These are phyloP conservation scores for Pachypanchax playfairii DNA, from an alignment of 2,113 vertebrate species.

Conservation along the genomic window DNA sequence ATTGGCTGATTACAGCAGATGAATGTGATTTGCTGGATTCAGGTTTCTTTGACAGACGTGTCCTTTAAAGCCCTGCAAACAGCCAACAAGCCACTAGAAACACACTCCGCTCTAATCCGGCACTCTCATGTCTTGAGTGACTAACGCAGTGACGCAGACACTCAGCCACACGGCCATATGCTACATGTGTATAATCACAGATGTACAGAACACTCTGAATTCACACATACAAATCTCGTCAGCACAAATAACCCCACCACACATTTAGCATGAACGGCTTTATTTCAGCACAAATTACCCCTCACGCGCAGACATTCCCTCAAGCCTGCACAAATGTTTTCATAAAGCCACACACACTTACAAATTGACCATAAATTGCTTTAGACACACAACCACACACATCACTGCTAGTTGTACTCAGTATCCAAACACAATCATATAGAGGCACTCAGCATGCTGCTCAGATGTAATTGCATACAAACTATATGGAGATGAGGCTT, in stretches of 20 bases:
- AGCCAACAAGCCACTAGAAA: conserved; percentile 52
- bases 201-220: conserved; percentile 20
- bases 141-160: conserved; percentile 5
- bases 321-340: conserved; percentile 25
- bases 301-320: conserved; percentile 25
- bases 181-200: conserved; percentile 46
- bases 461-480: conserved; percentile 74
- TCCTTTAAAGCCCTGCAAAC: conserved; percentile 45
- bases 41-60: conserved; percentile 47
- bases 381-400: conserved; percentile 32
- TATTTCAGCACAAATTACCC: conserved; percentile 32
- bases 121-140: conserved; percentile 1
- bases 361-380: conserved; percentile 33
- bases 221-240: conserved; percentile 2
- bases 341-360: conserved; percentile 29
- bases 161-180: conserved; percentile 1
- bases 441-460: conserved; percentile 59
- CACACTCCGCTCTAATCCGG: conserved; percentile 44
- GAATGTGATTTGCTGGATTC: conserved; percentile 19
- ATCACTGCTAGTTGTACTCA: conserved; percentile 24
- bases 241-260: conserved; percentile 38
- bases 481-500: conserved; percentile 76
- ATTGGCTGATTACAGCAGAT: conserved; percentile 53
- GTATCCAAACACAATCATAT: conserved; percentile 67
- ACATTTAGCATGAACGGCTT: conserved; percentile 39